Evolutionary conservation across 2,888 invertebrate genomes (phyloP).

Genomic region (Andrena minutula): DNA sequence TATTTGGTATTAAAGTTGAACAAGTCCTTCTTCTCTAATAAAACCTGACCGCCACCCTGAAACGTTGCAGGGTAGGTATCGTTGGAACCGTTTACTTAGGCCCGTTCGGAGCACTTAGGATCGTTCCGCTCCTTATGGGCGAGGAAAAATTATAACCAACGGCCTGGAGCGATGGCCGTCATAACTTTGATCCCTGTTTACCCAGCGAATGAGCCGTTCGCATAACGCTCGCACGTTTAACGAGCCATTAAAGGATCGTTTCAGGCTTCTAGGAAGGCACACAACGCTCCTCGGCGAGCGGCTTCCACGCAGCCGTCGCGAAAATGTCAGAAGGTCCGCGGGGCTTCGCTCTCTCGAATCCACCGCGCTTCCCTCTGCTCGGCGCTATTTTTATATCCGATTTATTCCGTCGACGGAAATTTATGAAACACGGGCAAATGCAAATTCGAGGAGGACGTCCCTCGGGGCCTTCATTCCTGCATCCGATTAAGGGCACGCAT

Average conservation of each 20-base stretch:
- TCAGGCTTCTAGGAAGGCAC: background rate
- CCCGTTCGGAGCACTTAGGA: constrained; percentile 25
- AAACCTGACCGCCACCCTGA: constrained; percentile 20
- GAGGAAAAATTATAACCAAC: constrained; percentile 62
- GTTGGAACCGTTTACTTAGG: constrained; percentile 60
- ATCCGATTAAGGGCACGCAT: constrained; percentile 21
- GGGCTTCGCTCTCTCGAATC: background rate
- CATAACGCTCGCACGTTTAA: constrained; percentile 53
- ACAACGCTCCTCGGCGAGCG: background rate
- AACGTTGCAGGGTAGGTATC: background rate
- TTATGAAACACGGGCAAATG: constrained; percentile 12
- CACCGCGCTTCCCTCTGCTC: background rate
- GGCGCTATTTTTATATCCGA: background rate
- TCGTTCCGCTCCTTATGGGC: constrained; percentile 45
- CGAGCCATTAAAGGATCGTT: constrained; percentile 67
- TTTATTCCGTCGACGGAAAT: constrained; percentile 4
- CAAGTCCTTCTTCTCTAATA: constrained; percentile 2
- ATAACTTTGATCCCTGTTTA: constrained; percentile 63
- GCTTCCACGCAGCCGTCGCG: background rate
- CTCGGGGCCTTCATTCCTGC: background rate
- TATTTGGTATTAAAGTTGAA: background rate
- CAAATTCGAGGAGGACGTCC: background rate
- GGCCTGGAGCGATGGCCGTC: constrained; percentile 46
- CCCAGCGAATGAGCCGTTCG: constrained; percentile 42
- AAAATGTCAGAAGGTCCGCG: background rate